These are phyloP conservation scores for Stenotaenia linearis DNA, from an alignment of 2,888 invertebrate species.

Conservation along the genomic window DNA sequence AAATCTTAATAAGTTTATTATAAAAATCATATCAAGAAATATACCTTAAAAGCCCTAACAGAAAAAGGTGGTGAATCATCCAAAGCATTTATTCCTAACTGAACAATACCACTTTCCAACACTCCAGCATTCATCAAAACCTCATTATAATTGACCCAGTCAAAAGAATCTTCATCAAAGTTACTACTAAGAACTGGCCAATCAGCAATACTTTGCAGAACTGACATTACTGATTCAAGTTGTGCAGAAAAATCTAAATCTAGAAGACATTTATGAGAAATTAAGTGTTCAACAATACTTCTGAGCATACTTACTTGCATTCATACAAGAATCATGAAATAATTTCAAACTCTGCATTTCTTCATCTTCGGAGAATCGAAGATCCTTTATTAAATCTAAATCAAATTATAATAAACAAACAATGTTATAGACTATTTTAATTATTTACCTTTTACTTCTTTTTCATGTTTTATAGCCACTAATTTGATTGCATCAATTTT, in stretches of 20 bases:
- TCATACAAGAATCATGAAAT: neutral
- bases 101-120: neutral
- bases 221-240: neutral
- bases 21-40: no score
- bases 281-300: no score
- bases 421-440: neutral
- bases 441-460: neutral
- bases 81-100: neutral
- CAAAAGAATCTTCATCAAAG: neutral
- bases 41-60: neutral
- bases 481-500: neutral
- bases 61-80: neutral
- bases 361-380: neutral
- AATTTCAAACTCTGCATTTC: neutral
- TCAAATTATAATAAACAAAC: neutral
- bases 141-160: neutral
- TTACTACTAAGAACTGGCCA: neutral
- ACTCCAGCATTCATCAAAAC: neutral
- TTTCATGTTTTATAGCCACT: neutral
- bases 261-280: no score
- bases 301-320: neutral
- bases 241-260: neutral
- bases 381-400: neutral
- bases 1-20: neutral
- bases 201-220: neutral